These are phyloP conservation scores for Drosophila stalkeri DNA, from an alignment of 2,888 invertebrate genomes.

Conservation along the genomic window DNA sequence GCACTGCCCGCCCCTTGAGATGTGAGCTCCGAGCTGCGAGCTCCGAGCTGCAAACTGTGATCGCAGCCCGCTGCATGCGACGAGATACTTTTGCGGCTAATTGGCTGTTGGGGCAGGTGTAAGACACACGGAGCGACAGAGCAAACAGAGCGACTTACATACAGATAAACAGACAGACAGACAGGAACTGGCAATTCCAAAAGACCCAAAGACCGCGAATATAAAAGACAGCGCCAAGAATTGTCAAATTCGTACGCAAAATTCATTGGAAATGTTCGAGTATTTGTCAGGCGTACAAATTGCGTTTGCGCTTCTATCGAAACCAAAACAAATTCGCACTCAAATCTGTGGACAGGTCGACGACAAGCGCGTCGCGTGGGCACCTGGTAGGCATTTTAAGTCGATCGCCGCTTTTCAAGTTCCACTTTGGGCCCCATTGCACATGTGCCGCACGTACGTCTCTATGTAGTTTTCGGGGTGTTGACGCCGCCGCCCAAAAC, in stretches of 20 bases:
- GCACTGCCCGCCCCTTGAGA: slow-evolving; percentile 43
- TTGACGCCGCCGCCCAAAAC: slow-evolving; percentile 51
- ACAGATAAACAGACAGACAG: slow-evolving; percentile 20
- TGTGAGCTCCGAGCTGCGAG: slow-evolving; percentile 27
- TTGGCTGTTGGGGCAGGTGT: slow-evolving; percentile 66
- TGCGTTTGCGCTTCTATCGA: slow-evolving; percentile 68
- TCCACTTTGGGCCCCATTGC: slow-evolving; percentile 42
- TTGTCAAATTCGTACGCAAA: slow-evolving; percentile 55
- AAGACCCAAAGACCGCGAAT: slow-evolving; percentile 16
- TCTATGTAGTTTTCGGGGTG: slow-evolving; percentile 44
- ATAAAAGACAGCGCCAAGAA: slow-evolving; percentile 41
- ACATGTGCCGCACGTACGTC: slow-evolving; percentile 54
- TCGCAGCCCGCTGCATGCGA: slow-evolving; percentile 43
- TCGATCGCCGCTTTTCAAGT: slow-evolving; percentile 49
- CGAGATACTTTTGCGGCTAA: slow-evolving; percentile 62
- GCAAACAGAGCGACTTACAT: slow-evolving; percentile 8
- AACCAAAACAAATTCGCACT: slow-evolving; percentile 58
- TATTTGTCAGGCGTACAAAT: slow-evolving; percentile 77
- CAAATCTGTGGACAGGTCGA: slow-evolving; percentile 38
- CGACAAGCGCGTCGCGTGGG: slow-evolving; percentile 48
- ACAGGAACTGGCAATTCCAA: slow-evolving; percentile 52
- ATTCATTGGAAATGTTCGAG: slow-evolving; percentile 64
- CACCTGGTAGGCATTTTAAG: slow-evolving; percentile 76
- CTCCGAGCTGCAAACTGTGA: slow-evolving; percentile 29
- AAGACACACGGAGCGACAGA: slow-evolving; percentile 31